phyloP scores from a whole-genome alignment of 1,140 invertebrate species.

The Drosophila sp. region DNA sequence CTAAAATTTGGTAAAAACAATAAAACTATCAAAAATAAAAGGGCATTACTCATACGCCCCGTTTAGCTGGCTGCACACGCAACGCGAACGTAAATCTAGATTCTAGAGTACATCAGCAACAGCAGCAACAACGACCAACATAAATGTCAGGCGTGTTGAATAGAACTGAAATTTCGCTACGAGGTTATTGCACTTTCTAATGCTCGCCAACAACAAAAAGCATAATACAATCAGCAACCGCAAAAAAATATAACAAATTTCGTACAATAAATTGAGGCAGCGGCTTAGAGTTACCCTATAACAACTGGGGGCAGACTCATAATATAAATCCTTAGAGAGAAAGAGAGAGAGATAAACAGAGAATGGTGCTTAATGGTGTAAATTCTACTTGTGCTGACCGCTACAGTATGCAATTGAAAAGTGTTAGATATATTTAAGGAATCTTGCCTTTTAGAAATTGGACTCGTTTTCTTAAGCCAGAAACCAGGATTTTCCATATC shows the following conservation, averaged over 20 bases:
- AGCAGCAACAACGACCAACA: conserved; percentile 11
- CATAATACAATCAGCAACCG: conserved; percentile 39
- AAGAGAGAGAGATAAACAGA: no score
- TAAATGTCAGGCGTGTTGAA: conserved; percentile 45
- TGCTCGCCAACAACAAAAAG: conserved; percentile 32
- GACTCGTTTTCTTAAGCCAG: no score
- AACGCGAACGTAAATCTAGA: conserved; percentile 19
- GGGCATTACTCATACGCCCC: conserved; percentile 57
- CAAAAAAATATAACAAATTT: conserved; percentile 27
- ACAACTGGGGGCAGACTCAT: neutral
- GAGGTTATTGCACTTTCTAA: conserved; percentile 81
- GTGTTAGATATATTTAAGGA: no score
- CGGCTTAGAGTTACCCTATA: neutral
- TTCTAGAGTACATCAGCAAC: conserved; percentile 8
- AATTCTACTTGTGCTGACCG: no score
- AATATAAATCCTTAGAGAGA: no score
- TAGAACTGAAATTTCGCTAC: conserved; percentile 46
- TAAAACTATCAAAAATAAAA: conserved; percentile 9
- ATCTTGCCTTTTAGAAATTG: no score
- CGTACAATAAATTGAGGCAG: neutral
- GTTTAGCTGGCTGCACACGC: conserved; percentile 47
- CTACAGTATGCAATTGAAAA: no score
- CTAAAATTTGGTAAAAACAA: conserved; percentile 12
- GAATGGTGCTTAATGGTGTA: no score
- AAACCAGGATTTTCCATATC: no score